These are phyloP conservation scores for Caenorhabditis becei DNA, from an alignment of 2,888 invertebrate species.

Conservation along the genomic window DNA sequence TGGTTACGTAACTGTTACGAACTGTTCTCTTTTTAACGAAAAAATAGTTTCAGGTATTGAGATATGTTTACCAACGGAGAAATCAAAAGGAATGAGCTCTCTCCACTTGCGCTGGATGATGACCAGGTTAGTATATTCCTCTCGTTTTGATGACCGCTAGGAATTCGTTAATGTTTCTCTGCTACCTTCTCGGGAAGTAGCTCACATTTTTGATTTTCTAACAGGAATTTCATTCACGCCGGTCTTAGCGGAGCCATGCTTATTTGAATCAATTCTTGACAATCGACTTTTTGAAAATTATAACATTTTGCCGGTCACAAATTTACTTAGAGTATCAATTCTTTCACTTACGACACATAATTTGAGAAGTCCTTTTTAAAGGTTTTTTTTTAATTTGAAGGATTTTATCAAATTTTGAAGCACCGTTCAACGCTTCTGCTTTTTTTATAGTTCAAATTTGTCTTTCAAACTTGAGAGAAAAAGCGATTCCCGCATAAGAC, in stretches of 20 bases:
- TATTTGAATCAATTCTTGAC: too few relatives aligned
- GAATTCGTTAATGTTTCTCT: conserved; percentile 24
- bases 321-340: too few relatives aligned
- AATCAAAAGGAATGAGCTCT: conserved; percentile 3
- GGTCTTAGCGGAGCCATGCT: too few relatives aligned
- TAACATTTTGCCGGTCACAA: too few relatives aligned
- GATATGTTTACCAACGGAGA: conserved; percentile 17
- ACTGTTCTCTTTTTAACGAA: neutral
- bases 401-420: too few relatives aligned
- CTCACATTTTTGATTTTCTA: conserved; percentile 14
- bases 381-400: too few relatives aligned
- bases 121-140: conserved; percentile 29
- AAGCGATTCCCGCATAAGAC: conserved; percentile 12
- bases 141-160: neutral
- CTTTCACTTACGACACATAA: too few relatives aligned
- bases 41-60: neutral
- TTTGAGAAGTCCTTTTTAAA: too few relatives aligned
- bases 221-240: too few relatives aligned
- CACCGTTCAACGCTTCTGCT: too few relatives aligned
- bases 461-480: neutral
- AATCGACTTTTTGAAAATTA: too few relatives aligned
- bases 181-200: conserved; percentile 26
- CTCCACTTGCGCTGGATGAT: conserved; percentile 24
- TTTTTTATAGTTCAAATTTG: neutral
- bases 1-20: neutral